Evolutionary conservation across 2,113 vertebrate species (phyloP), one percentile per base, ranked within the genome.

Genomic region (Acinonyx jubatus): DNA sequence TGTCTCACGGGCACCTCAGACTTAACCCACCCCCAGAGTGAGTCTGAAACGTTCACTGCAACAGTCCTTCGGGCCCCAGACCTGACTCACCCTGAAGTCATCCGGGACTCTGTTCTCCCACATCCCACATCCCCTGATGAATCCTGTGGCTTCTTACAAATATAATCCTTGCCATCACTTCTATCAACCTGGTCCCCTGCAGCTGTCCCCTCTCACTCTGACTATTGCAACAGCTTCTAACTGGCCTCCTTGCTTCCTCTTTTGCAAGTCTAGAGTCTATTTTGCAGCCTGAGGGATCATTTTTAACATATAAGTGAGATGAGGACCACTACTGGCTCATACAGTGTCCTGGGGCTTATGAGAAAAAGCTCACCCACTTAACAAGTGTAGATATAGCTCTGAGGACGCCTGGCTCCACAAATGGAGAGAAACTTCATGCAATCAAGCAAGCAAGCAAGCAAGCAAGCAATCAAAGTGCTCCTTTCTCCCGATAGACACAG

Each of bases 131-230:
- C 14, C 36, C 2, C 63, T 27, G 87, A 23, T 2, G 25, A 10
- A 31, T 11, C 92, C 83, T 8, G 7, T 23, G 78, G 38, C 10
- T 55, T 79, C 25, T n/a, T 57, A 7, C 21, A 16, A 4, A 3
- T 19, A n/a, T 18, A 4, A 0, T 5, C 9, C 1, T 8, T 36
- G 38, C 15, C 5, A 0, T 16, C 23, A 1, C 7, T 29, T n/a
- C 52, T 13, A 5, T 8, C 19, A 13, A 1, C 68, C 50, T 8
- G 19, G 25, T 27, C 45, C 38, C 41, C 33, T 36, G 55, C 27
- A 29, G 14, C 61, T 33, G 8, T 27, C 13, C 2, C 63, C n/a
- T 11, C 45, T 19, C 16, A 27, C 63, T 89, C 33, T 1, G 16
- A 16, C 9, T 23, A 18, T 5, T 3, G 19, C 3, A 1, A 18